These are phyloP conservation scores for Melinopterus prodromus DNA, from an alignment of 2,888 invertebrate genomes.

Conservation along the genomic window DNA sequence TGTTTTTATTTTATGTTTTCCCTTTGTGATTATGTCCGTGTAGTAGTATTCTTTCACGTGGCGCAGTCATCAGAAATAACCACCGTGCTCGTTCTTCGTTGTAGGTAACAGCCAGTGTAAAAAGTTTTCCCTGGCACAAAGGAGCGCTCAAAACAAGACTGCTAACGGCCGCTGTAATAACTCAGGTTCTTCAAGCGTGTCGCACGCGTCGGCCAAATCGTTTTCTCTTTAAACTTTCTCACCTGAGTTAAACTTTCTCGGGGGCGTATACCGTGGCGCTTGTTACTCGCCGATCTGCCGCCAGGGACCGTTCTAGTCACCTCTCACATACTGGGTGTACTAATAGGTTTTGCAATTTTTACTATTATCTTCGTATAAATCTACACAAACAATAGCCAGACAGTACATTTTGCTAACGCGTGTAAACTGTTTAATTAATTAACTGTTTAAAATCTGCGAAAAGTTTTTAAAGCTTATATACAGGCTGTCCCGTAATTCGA, in stretches of 20 bases:
- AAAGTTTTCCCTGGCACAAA: background rate
- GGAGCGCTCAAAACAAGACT: background rate
- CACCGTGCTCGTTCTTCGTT: background rate
- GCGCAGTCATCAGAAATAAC: background rate
- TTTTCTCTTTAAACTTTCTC: background rate
- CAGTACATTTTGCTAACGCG: too few species aligned
- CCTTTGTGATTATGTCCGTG: background rate
- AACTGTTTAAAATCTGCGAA: too few species aligned
- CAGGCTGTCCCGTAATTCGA: too few species aligned
- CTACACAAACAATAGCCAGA: too few species aligned
- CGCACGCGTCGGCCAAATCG: background rate
- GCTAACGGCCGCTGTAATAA: background rate
- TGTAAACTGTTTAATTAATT: too few species aligned
- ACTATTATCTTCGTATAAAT: too few species aligned
- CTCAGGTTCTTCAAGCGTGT: background rate
- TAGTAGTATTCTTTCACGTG: background rate
- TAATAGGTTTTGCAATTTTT: too few species aligned
- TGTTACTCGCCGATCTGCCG: background rate
- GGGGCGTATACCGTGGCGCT: background rate
- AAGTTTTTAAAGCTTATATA: too few species aligned
- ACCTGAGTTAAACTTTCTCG: background rate
- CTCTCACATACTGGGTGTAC: background rate
- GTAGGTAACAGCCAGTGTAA: background rate
- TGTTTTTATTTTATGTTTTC: background rate
- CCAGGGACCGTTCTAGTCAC: background rate